Base-by-base conservation (phyloP, 1,140 invertebrate genomes). In the Scaptomyza hsui region DNA sequence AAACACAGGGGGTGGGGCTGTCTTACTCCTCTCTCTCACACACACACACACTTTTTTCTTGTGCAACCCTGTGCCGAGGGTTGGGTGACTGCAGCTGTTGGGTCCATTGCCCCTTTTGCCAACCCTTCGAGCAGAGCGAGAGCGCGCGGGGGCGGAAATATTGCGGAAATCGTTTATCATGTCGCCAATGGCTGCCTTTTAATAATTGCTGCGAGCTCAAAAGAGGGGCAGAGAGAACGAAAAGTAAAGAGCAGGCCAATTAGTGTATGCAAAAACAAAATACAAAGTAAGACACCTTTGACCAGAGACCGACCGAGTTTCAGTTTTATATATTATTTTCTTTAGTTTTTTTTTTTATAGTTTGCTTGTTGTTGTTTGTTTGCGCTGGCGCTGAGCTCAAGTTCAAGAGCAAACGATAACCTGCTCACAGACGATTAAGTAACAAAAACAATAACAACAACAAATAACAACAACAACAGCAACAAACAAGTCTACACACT, bases 131-230 rank as follows among this genome's bases (percentile, higher is more conserved):
- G 12, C 1, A 9, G 29, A 10, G 29, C 37, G 52, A n/a, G 51
- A 15, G 51, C 51, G 9, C 18, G 12, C 12, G 26, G 18, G 29
- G 61, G 39, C 60, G 81, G 74, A 86, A 86, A 82, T 82, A 86
- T 86, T 82, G 82, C 82, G 82, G 82, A 86, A 86, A 86, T 88
- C 82, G 83, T 86, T 86, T 88, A 86, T 86, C 83, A 86, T 89
- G 82, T 86, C 82, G 81, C 81, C 81, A 86, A 86, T 82, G 81
- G 78, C 83, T 88, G 73, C 72, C 73, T 86, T 86, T 88, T 86
- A 77, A 88, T 86, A 86, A 86, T 86, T 86, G 74, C 77, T 81
- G 77, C 61, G 39, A 72, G 60, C 81, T 56, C 65, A 57, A 64
- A 71, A 51, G 63, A 13, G n/a, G 13, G 5, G n/a, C 12, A 18